Conservation (phyloP, 2,113 vertebrate species). For the Myrmecophaga tridactyla region DNA sequence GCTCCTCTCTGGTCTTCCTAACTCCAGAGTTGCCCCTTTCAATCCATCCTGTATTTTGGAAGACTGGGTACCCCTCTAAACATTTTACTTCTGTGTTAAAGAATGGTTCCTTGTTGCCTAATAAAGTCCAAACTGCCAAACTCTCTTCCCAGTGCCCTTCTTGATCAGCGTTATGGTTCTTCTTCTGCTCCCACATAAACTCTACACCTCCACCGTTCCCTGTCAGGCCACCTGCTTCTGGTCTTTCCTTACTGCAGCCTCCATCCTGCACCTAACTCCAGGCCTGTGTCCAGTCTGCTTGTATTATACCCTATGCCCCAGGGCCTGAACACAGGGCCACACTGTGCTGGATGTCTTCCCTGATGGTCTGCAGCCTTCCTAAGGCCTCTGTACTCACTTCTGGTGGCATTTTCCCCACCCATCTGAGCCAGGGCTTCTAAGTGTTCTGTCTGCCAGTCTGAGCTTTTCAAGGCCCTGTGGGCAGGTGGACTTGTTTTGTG, state of each 20-base stretch:
- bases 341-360: not conserved
- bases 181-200: not conserved
- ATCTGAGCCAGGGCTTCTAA: not conserved
- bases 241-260: not conserved
- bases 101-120: not conserved
- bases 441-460: too few relatives aligned
- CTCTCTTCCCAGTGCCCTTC: too few relatives aligned
- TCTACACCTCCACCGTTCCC: not conserved
- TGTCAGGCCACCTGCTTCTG: not conserved
- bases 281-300: not conserved
- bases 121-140: too few relatives aligned
- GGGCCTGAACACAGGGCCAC: not conserved
- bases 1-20: not conserved
- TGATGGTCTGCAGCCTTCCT: not conserved
- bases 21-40: not conserved
- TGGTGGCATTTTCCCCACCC: not conserved
- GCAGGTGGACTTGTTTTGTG: not conserved
- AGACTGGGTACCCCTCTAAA: too few relatives aligned
- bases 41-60: not conserved
- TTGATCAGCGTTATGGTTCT: too few relatives aligned
- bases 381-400: not conserved
- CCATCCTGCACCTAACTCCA: not conserved
- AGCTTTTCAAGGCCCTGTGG: not conserved
- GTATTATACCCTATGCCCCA: too few relatives aligned
- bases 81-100: not conserved